Evolutionary conservation across 2,888 invertebrate species (phyloP), one percentile per base, ranked within the genome.

Genomic region (Cyclophora punctaria): DNA sequence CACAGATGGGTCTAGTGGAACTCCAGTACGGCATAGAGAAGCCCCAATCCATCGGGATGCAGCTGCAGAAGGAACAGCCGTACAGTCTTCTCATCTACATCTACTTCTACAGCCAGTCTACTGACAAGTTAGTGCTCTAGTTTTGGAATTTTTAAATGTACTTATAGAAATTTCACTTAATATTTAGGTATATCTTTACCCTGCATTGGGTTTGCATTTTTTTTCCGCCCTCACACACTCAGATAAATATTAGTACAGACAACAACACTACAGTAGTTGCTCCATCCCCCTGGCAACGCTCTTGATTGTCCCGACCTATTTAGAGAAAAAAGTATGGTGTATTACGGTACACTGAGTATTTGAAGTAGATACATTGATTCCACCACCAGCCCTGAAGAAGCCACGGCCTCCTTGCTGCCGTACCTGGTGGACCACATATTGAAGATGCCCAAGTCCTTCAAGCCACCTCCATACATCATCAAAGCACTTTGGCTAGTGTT

Each of bases 401-500:
- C 77, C 0, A 84, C 80, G 2, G 78, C 74, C 0, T 68, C 75
- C 0, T 62, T 88, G 6, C 68, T 87, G 2, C 85, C 83, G 0
- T 72, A 75, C 51, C 58, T 88, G 40, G 77, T 86, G 33, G 76
- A 86, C 42, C 78, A 86, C 43, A 70, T 87, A 3, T 57, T 86
- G 44, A 66, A 64, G 35, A 60, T 80, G 1, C 82, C 84, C 2
- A 68, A 61, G 45, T 53, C 66, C 0, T 73, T 73, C 45, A 71
- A 62, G n/a, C 81, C 80, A 3, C 86, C 87, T 2, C 62, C 75
- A 0, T 82, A 86, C 53, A 83, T 87, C 49, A 70, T 83, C 45
- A 88, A 88, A 68, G 83, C 86, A 2, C 56, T 88, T 0, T 87
- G 86, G 87, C 85, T 88, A 4, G 82, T 87, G 2, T 84, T 85